phyloP scores from a whole-genome alignment of 92 coral and sea anemone species.

The Siderastrea siderea region DNA sequence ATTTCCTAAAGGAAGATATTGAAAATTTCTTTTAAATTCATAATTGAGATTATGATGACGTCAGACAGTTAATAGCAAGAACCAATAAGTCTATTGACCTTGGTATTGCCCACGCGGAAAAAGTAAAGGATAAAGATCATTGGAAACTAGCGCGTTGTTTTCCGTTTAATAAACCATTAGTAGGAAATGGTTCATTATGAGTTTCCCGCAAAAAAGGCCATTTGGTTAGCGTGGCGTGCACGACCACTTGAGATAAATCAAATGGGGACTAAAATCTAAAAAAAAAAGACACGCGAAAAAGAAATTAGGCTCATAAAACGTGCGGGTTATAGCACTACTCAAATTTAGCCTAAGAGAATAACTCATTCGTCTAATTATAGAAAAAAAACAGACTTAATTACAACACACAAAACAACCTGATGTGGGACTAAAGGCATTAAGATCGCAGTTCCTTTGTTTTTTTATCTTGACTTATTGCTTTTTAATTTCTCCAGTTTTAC shows the following conservation, averaged over 20 bases:
- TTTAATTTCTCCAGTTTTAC: too few relatives aligned
- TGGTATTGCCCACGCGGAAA: slow-evolving; percentile 44
- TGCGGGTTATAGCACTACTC: background rate
- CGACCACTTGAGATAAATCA: background rate
- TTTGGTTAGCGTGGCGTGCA: background rate
- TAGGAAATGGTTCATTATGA: slow-evolving; percentile 31
- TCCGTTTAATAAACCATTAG: slow-evolving; percentile 44
- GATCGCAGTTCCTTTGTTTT: background rate
- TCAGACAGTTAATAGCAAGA: slow-evolving; percentile 5
- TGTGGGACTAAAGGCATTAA: background rate
- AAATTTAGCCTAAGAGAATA: background rate
- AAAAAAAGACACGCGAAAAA: background rate
- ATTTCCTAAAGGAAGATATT: background rate
- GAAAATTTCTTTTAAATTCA: background rate
- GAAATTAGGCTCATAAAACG: background rate
- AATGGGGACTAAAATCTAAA: background rate
- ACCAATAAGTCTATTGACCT: background rate
- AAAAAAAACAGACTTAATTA: slow-evolving; percentile 8
- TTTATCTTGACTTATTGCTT: background rate
- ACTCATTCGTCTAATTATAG: background rate
- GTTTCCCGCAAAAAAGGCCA: slow-evolving; percentile 24
- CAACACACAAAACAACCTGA: background rate
- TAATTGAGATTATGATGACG: slow-evolving; percentile 15
- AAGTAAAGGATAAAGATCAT: slow-evolving; percentile 21
- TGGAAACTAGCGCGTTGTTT: slow-evolving; percentile 19